Evolutionary conservation across 1,140 invertebrate species (phyloP), one percentile per base, ranked within the genome.

Genomic region (Drosophila serrata): DNA sequence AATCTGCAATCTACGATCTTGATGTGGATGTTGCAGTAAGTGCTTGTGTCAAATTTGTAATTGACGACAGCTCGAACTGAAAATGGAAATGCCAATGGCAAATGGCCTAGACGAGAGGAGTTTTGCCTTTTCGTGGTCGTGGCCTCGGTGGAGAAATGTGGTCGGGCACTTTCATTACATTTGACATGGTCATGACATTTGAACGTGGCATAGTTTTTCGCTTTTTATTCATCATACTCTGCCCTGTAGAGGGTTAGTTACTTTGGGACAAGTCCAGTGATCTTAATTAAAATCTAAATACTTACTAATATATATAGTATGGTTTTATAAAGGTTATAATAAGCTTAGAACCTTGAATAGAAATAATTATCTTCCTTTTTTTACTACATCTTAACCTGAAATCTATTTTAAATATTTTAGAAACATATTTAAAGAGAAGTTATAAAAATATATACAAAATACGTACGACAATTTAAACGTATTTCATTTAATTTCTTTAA

Each of bases 1-100:
- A 11, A 55, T 53, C 29, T 70, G 5, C 27, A 11, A 55, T 53
- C 29, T 72, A 64, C 63, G 45, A 69, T 59, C 29, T 69, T 60
- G 58, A 51, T 77, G 58, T 73, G 62, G 45, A 76, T 43, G 42
- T 48, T 56, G 55, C 49, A 33, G 17, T 72, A 63, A 84, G 84
- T 87, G 76, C 63, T 80, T 80, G 76, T 80, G 80, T 87, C 84
- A 88, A 88, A 87, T 84, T 88, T 84, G 80, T 80, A 87, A 88
- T 87, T 80, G 80, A 53, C 31, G 58, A 35, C 59, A 72, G 40
- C 33, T 39, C 19, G 65, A 37, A 63, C 45, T 67, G 55, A 31
- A 40, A 76, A 60, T 68, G 53, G 46, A 49, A 68, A 65, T 49
- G 19, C 43, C 55, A 29, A 46, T 65, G 51, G 51, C 40, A 49